Base-by-base conservation (phyloP, 2,888 invertebrate genomes). In the Drosophila pseudotakahashii region DNA sequence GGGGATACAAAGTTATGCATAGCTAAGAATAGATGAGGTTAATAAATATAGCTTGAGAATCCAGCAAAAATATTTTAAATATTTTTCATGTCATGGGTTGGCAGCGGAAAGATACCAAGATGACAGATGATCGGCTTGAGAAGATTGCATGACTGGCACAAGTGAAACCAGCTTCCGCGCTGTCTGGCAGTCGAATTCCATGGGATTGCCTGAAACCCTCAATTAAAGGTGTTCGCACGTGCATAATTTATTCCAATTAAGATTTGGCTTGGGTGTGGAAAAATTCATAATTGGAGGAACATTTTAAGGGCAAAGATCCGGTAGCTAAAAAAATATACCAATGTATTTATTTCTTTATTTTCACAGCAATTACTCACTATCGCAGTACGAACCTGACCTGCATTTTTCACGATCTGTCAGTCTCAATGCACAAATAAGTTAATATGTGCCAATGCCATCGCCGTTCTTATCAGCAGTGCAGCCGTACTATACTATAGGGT, bases 371-470 rank as follows among this genome's bases (percentile, higher is more conserved):
- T 26, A 42, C 5, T n/a, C 11, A 16, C 26, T 26, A 47, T 39
- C 26, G 32, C 45, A 4, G 9, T 13, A 3, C 16, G 67, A 45
- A 39, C 64, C 64, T 64, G 64, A 66, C 64, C 64, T 66, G 64
- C 64, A 67, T 39, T 67, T 23, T 3, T 9, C 11, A 14, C 16
- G 5, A 42, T 36, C 16, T 11, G 36, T 7, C 45, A 45, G 11
- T 47, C 32, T 23, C 51, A 23, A 34, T 26, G 13, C 5, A 16
- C 32, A 9, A 3, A 7, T 32, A 23, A 11, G 9, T 11, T 16
- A 45, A 67, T 68, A 13, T 67, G 26, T 41, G 66, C 39, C 66
- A 68, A 67, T 67, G 66, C 7, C 62, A 48, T 2, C 19, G 19
- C 19, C 10, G 1, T 19, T 68, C 55, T 68, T 67, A 67, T 68